These are phyloP conservation scores for Drosophila rufa DNA, from an alignment of 1,140 invertebrate genomes.

Conservation along the genomic window DNA sequence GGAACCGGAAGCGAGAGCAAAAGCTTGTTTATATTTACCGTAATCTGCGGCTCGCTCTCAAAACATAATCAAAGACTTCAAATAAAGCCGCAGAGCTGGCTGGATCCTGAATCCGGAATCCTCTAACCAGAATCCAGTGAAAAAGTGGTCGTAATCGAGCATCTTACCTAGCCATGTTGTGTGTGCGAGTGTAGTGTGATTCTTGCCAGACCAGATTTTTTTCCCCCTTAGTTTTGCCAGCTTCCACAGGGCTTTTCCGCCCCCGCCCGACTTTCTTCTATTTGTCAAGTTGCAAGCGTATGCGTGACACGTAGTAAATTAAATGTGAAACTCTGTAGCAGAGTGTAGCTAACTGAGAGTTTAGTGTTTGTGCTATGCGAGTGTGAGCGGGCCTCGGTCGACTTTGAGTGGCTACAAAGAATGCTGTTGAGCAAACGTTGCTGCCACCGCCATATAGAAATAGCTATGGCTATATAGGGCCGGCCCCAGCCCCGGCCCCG, in stretches of 20 bases:
- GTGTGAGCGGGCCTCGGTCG: slow-evolving; percentile 5
- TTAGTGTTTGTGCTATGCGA: slow-evolving; percentile 39
- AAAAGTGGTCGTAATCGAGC: slow-evolving; percentile 22
- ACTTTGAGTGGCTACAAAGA: slow-evolving; percentile 60
- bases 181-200: slow-evolving; percentile 19
- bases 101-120: neutral
- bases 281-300: slow-evolving; percentile 73
- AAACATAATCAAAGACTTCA: slow-evolving; percentile 54
- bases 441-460: slow-evolving; percentile 7
- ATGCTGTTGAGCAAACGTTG: slow-evolving; percentile 46
- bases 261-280: slow-evolving; percentile 24
- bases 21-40: slow-evolving; percentile 56
- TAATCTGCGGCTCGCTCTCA: slow-evolving; percentile 60
- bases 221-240: neutral
- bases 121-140: too few relatives aligned
- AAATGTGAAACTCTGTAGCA: slow-evolving; percentile 73
- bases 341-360: slow-evolving; percentile 60
- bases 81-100: slow-evolving; percentile 34
- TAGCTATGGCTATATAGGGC: slow-evolving; percentile 2
- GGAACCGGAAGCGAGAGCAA: slow-evolving; percentile 46
- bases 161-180: slow-evolving; percentile 34
- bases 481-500: neutral
- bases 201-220: slow-evolving; percentile 34
- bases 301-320: slow-evolving; percentile 80
- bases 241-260: slow-evolving; percentile 37